Evolutionary conservation across 2,113 vertebrate species (phyloP).

Genomic region (Nyctereutes procyonoides): DNA sequence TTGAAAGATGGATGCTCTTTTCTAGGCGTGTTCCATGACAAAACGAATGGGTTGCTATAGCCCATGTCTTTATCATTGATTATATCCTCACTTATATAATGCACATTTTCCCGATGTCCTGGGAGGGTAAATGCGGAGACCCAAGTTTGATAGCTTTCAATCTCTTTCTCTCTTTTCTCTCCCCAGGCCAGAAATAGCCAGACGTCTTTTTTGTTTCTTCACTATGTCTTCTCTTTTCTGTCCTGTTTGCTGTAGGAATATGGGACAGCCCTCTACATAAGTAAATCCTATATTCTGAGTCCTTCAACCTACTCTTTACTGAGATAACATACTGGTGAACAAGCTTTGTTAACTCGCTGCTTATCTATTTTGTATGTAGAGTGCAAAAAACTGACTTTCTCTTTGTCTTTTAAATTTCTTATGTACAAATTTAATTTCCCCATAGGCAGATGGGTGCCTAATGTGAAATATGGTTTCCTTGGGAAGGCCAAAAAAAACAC

Average conservation of each 20-base stretch:
- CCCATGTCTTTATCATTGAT: background rate
- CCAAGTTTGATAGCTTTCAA: background rate
- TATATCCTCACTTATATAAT: background rate
- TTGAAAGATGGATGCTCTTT: background rate
- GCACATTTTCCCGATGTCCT: background rate
- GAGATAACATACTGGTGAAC: background rate
- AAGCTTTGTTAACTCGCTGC: background rate
- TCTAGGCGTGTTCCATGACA: background rate
- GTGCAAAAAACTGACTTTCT: background rate
- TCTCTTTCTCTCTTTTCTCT: background rate
- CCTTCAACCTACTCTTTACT: background rate
- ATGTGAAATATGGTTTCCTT: background rate
- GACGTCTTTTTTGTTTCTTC: background rate
- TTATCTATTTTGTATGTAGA: background rate
- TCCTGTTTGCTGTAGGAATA: background rate
- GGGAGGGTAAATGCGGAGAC: background rate
- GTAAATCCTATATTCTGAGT: background rate
- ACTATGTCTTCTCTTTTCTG: background rate
- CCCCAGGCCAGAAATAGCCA: background rate
- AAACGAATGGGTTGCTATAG: background rate
- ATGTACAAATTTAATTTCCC: background rate
- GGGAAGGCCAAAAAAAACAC: background rate
- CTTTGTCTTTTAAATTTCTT: background rate
- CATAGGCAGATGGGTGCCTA: background rate
- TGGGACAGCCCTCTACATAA: background rate